Base-by-base conservation (phyloP, 2,113 vertebrate genomes). In the Ranitomeya imitator region DNA sequence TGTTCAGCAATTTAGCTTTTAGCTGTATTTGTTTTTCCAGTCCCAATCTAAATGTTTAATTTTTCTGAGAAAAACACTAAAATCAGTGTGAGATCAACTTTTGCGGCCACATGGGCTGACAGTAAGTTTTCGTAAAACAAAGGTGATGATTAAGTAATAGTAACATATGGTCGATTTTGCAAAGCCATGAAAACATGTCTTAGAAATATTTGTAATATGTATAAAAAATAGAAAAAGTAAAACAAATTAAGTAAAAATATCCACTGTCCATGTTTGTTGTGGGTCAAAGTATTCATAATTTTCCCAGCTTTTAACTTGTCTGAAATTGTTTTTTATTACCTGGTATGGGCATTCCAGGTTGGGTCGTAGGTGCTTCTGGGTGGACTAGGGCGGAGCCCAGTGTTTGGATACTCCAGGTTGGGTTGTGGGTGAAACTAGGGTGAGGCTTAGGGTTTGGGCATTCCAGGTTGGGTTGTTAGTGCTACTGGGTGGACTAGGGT, bases 1-100 rank as follows among this genome's bases (percentile, higher is more conserved):
- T 9, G n/a, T 57, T 67, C 51, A 23, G 16, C n/a, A n/a, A 85
- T 51, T 85, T 45, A 31, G 31, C 79, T 80, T 80, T 37, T 45
- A 67, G 60, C 60, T 83, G 60, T 51, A 26, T 83, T 65, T 65
- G 23, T 67, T 83, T 83, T 52, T 67, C 31, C 37, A 83, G 65
- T 83, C 59, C 31, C 16, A 65, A 37, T 51, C 65, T 83, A 31
- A 60, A 81, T 13, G 26, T 61, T 11, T 26, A n/a, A 4, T 83
- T 51, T 82, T 83, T 37, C 15, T 12, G 21, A 81, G 6, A 4
- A 10, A 31, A 81, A 81, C 59, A 51, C 31, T 12, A 82, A 45
- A 65, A 10, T 12, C 37, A 6, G 16, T 9, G 26, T 82, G 59
- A 82, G 8, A 82, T 63, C 31, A 63, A 51, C 37, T 21, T 37